A percentile compares a stretch with the other conserved stretches of the same genome.
phyloP scores from a whole-genome alignment of 2,113 vertebrate genomes.

The Pelvicachromis taeniatus region DNA sequence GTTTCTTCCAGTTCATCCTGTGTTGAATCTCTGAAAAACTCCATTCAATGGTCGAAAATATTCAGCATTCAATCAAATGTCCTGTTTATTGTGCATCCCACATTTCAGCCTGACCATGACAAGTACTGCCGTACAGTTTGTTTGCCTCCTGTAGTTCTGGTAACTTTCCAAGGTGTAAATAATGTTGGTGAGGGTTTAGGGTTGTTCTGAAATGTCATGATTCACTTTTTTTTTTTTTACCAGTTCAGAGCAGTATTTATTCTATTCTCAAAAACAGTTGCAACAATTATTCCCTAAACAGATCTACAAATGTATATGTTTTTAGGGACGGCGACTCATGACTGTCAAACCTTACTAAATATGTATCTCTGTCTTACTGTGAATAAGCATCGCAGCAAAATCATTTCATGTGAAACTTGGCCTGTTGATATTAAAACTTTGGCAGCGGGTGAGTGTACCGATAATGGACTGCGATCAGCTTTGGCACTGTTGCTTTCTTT shows the following conservation, averaged over 20 bases:
- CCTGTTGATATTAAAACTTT: slow-evolving; percentile 22
- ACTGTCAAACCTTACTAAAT: not conserved
- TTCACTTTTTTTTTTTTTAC: not conserved
- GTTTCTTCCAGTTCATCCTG: not conserved
- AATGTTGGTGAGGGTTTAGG: not conserved
- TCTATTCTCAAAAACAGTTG: not conserved
- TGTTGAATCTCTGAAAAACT: not conserved
- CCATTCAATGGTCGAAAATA: not conserved
- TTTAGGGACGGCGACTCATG: not conserved
- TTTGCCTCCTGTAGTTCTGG: not conserved
- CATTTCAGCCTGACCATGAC: not conserved
- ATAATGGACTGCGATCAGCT: slow-evolving; percentile 15
- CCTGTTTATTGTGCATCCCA: not conserved
- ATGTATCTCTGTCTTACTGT: not conserved
- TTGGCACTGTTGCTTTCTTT: not conserved
- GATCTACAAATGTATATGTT: not conserved
- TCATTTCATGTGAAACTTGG: slow-evolving; percentile 7
- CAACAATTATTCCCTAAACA: not conserved
- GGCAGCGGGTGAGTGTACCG: slow-evolving; percentile 20
- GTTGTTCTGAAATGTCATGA: not conserved
- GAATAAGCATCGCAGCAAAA: not conserved
- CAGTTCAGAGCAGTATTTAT: not conserved
- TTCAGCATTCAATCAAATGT: not conserved
- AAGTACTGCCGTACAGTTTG: not conserved
- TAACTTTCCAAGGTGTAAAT: not conserved